Evolutionary conservation across 1,140 invertebrate species (phyloP).

Genomic region (Caenorhabditis brenneri): DNA sequence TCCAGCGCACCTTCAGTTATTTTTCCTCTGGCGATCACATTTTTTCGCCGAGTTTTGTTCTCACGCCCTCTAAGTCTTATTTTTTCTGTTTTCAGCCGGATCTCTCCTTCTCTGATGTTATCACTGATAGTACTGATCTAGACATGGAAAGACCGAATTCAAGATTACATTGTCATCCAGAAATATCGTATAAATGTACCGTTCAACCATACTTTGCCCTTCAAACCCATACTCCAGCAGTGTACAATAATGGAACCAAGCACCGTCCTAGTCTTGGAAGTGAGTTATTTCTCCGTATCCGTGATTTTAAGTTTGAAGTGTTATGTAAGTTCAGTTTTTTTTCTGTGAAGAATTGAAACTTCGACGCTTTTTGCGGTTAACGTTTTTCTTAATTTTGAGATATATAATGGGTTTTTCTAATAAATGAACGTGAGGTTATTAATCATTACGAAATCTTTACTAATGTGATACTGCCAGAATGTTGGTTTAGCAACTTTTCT

Average conservation of each 20-base stretch:
- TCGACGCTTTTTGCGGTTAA: too few relatives aligned
- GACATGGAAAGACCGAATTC: constrained; percentile 23
- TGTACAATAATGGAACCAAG: neutral
- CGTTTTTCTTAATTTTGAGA: too few relatives aligned
- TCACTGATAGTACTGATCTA: neutral
- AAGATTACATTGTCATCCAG: constrained; percentile 22
- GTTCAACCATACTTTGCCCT: constrained; percentile 9
- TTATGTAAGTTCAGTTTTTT: too few relatives aligned
- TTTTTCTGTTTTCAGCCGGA: constrained; percentile 18
- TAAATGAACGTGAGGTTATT: too few relatives aligned
- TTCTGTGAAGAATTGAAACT: too few relatives aligned
- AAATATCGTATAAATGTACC: neutral
- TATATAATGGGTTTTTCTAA: too few relatives aligned
- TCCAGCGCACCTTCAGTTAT: neutral
- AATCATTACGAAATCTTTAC: too few relatives aligned
- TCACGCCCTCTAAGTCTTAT: neutral
- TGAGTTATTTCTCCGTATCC: too few relatives aligned
- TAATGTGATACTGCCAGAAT: too few relatives aligned
- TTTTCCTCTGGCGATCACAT: neutral
- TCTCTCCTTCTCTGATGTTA: constrained; percentile 30
- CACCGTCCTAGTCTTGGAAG: constrained; percentile 15
- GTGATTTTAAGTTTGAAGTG: too few relatives aligned
- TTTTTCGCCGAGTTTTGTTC: too few relatives aligned
- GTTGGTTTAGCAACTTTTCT: too few relatives aligned
- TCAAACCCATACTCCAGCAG: neutral